Conservation (phyloP, 35 echinoderm and acorn worm genomes). For the Holothuria glaberrima region DNA sequence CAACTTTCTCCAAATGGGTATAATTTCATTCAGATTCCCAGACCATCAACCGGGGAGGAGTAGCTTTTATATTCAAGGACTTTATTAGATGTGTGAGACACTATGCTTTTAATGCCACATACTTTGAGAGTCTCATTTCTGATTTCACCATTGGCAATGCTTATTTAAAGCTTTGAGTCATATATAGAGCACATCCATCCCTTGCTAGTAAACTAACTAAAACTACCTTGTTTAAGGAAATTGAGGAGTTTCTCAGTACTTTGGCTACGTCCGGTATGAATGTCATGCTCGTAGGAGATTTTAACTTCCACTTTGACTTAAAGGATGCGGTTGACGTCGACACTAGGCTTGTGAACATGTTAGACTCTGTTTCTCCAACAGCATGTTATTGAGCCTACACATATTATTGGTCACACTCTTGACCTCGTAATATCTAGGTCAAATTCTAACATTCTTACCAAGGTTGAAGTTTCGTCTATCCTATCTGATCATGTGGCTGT, state of each 20-base stretch:
- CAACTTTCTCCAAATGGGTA: too few species aligned
- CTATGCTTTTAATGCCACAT: neutral
- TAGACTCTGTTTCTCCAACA: too few species aligned
- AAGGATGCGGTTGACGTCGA: neutral
- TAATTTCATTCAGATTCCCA: too few species aligned
- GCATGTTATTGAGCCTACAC: neutral
- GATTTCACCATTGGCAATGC: too few species aligned
- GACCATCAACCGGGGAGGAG: too few species aligned
- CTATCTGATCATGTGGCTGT: neutral
- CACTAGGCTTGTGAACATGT: too few species aligned
- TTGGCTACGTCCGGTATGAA: neutral
- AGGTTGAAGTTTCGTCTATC: neutral
- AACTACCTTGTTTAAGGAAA: neutral
- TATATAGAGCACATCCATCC: neutral
- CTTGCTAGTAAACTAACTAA: neutral
- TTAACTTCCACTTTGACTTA: slow-evolving; percentile 8
- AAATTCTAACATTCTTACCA: too few species aligned
- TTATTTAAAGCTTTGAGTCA: neutral
- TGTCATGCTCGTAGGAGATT: neutral
- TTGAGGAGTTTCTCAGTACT: slow-evolving; percentile 1
- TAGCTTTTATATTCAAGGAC: neutral
- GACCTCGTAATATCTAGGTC: too few species aligned
- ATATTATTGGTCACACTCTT: neutral
- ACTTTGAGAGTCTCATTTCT: neutral
- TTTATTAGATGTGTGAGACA: too few species aligned